A percentile compares a stretch with the other conserved stretches of the same genome.
Conservation (phyloP, 2,797 vertebrate genomes). For the Sebastes nivosus region DNA sequence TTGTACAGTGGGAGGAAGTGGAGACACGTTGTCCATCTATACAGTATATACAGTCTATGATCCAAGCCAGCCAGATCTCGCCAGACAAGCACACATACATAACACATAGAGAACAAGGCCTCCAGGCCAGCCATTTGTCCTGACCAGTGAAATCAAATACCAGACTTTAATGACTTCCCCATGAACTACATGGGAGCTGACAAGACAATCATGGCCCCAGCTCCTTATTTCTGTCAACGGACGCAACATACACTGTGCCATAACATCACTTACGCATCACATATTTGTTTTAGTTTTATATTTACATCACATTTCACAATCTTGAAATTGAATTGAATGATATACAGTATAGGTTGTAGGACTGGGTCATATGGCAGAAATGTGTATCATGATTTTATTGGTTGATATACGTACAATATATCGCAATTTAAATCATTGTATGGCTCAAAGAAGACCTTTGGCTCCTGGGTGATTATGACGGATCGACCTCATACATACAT, state of each 20-base stretch:
- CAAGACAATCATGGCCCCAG: constrained; percentile 9
- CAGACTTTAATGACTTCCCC: constrained; percentile 8
- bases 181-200: constrained; percentile 16
- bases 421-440: not conserved
- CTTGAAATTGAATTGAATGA: not conserved
- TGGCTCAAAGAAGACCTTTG: not conserved
- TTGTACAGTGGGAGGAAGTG: too few relatives aligned
- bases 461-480: not conserved
- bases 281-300: not conserved
- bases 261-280: not conserved
- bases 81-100: not conserved
- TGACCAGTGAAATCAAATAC: constrained; percentile 20
- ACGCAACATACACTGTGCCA: not conserved
- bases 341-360: not conserved
- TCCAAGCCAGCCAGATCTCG: not conserved
- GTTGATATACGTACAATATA: not conserved
- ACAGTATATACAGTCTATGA: too few relatives aligned
- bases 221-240: not conserved
- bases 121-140: constrained; percentile 14
- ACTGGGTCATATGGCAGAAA: not conserved
- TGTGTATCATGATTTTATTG: not conserved
- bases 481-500: too few relatives aligned
- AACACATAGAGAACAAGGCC: not conserved
- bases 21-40: too few relatives aligned
- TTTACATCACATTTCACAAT: not conserved